Percentiles rank a stretch among this genome's conserved stretches.
phyloP scores from a whole-genome alignment of 2,113 vertebrate species.

The Petromus typicus region DNA sequence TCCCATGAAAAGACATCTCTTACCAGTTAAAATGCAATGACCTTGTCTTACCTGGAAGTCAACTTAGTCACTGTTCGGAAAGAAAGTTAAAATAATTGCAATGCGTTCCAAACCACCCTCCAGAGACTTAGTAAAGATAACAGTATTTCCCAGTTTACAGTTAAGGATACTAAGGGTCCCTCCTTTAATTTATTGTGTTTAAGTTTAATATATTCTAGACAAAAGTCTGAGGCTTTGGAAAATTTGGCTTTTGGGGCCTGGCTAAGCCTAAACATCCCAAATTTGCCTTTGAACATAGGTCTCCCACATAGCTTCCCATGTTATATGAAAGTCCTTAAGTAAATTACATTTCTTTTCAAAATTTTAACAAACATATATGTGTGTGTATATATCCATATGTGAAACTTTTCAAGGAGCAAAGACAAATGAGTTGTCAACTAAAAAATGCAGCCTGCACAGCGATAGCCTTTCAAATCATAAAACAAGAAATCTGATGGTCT shows the following conservation, averaged over 20 bases:
- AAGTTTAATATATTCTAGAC: constrained; percentile 28
- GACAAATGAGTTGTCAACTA: not conserved
- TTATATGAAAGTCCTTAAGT: not conserved
- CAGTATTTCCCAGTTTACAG: not conserved
- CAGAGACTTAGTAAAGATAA: not conserved
- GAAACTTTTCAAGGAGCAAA: constrained; percentile 49
- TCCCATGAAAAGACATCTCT: not conserved
- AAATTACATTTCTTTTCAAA: not conserved
- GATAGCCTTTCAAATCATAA: constrained; percentile 10
- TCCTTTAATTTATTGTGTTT: not conserved
- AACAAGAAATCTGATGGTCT: constrained; percentile 37
- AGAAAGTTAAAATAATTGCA: not conserved
- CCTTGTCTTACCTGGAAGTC: not conserved
- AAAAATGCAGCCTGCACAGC: not conserved
- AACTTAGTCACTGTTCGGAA: not conserved
- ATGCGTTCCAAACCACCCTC: not conserved
- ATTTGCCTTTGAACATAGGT: not conserved
- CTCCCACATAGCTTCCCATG: not conserved
- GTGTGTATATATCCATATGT: not conserved
- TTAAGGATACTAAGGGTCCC: not conserved
- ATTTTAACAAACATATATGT: not conserved
- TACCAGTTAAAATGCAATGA: not conserved
- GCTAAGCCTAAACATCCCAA: not conserved
- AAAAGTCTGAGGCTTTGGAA: not conserved
- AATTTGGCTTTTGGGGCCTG: constrained; percentile 3